These are phyloP conservation scores for Rhorus exstirpatorius DNA, from an alignment of 2,888 invertebrate species.

Conservation along the genomic window DNA sequence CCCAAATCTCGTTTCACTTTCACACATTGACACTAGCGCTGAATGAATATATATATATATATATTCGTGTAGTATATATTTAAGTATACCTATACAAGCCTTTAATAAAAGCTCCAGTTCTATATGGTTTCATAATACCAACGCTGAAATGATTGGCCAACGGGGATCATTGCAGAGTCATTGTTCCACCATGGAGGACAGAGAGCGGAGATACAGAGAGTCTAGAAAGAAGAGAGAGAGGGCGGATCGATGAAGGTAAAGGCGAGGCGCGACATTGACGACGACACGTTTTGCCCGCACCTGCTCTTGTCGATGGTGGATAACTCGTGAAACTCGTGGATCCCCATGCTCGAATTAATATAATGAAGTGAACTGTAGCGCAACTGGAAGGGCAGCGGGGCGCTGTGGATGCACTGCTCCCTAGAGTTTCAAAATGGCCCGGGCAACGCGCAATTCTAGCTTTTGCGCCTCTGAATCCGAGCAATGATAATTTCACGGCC, in stretches of 20 bases:
- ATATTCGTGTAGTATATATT: not conserved
- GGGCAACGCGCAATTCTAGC: slow-evolving; percentile 14
- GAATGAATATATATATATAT: not conserved
- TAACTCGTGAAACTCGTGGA: slow-evolving; percentile 42
- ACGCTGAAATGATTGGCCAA: slow-evolving; percentile 64
- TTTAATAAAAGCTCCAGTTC: not conserved
- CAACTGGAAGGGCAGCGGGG: not conserved
- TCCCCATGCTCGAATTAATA: slow-evolving; percentile 78
- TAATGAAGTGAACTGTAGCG: slow-evolving; percentile 80
- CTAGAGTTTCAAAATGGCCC: slow-evolving; percentile 36
- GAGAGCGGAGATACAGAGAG: slow-evolving; percentile 20
- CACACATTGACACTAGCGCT: slow-evolving; percentile 29
- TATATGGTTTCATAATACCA: slow-evolving; percentile 27
- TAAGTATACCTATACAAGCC: not conserved
- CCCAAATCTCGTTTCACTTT: slow-evolving; percentile 50
- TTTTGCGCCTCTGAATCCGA: slow-evolving; percentile 22
- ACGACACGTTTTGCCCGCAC: slow-evolving; percentile 50
- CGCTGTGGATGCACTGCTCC: slow-evolving; percentile 1
- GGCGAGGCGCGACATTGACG: slow-evolving; percentile 4
- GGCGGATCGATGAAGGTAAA: slow-evolving; percentile 21
- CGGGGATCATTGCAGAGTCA: slow-evolving; percentile 41
- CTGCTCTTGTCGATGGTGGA: slow-evolving; percentile 44
- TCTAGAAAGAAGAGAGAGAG: slow-evolving; percentile 3
- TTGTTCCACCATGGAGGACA: slow-evolving; percentile 12
- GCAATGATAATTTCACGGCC: slow-evolving; percentile 43